Percentiles rank a stretch among this genome's conserved stretches.
These are phyloP conservation scores for Catonia carolina DNA, from an alignment of 2,888 invertebrate species.

Conservation along the genomic window DNA sequence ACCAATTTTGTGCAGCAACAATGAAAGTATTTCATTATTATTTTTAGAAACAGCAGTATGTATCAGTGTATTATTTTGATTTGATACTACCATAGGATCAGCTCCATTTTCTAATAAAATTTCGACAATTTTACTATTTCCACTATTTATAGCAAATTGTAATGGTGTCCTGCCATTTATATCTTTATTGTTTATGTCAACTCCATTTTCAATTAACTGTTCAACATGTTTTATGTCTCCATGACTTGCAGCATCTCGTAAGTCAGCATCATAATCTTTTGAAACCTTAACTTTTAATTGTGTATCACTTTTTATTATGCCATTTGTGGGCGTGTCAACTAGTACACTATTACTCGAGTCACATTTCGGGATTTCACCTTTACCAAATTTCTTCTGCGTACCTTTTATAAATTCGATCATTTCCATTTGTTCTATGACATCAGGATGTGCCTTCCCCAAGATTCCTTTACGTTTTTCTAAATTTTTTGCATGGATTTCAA, in stretches of 20 bases:
- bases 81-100: slow-evolving; percentile 23
- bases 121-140: slow-evolving; percentile 23
- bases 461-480: too few species aligned
- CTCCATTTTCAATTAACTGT: slow-evolving; percentile 13
- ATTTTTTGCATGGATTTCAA: too few species aligned
- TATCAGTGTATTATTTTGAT: slow-evolving; percentile 30
- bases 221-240: slow-evolving; percentile 10
- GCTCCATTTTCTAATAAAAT: slow-evolving; percentile 23
- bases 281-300: too few species aligned
- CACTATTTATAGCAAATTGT: slow-evolving; percentile 27
- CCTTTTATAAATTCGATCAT: too few species aligned
- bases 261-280: slow-evolving; percentile 4
- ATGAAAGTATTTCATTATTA: slow-evolving; percentile 23
- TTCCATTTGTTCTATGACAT: too few species aligned
- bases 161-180: slow-evolving; percentile 27
- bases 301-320: too few species aligned
- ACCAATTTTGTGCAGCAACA: slow-evolving; percentile 23
- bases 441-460: too few species aligned
- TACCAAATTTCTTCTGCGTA: too few species aligned
- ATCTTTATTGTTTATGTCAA: slow-evolving; percentile 20
- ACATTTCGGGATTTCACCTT: too few species aligned
- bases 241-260: background rate
- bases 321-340: too few species aligned
- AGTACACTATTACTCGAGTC: too few species aligned
- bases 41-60: slow-evolving; percentile 30